Conservation (phyloP, 1,140 invertebrate species). For the Drosophila subobscura region DNA sequence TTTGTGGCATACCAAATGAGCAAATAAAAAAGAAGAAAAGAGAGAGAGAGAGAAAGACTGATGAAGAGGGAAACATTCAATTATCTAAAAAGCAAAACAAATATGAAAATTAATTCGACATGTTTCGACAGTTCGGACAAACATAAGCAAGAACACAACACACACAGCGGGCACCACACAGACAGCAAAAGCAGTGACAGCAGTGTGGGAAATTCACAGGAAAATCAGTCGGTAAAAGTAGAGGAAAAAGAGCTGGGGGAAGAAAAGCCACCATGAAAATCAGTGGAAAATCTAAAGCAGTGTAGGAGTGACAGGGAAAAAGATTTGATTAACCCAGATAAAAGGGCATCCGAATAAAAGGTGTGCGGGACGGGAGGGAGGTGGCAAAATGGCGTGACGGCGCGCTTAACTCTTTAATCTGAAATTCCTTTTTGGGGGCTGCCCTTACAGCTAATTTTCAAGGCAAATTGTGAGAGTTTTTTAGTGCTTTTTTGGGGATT, state of each 20-base stretch:
- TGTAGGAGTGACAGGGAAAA: constrained; percentile 37
- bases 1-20: constrained; percentile 57
- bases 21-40: constrained; percentile 45
- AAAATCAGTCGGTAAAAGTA: neutral
- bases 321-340: constrained; percentile 58
- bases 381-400: constrained; percentile 61
- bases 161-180: constrained; percentile 5
- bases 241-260: constrained; percentile 10
- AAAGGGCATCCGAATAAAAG: constrained; percentile 33
- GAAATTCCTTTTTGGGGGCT: constrained; percentile 37
- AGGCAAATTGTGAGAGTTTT: constrained; percentile 52
- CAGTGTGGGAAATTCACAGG: neutral
- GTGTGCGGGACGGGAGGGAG: neutral
- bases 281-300: constrained; percentile 3
- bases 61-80: constrained; percentile 48
- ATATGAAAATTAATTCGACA: constrained; percentile 79
- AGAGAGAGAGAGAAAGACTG: neutral
- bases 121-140: constrained; percentile 74
- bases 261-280: neutral
- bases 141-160: constrained; percentile 51
- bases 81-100: constrained; percentile 75
- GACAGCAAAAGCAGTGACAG: constrained; percentile 1
- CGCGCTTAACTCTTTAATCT: constrained; percentile 78
- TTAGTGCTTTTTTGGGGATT: constrained; percentile 28
- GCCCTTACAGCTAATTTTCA: constrained; percentile 48